Evolutionary conservation across 2,888 invertebrate genomes (phyloP).

Genomic region (Heliconius cydno): DNA sequence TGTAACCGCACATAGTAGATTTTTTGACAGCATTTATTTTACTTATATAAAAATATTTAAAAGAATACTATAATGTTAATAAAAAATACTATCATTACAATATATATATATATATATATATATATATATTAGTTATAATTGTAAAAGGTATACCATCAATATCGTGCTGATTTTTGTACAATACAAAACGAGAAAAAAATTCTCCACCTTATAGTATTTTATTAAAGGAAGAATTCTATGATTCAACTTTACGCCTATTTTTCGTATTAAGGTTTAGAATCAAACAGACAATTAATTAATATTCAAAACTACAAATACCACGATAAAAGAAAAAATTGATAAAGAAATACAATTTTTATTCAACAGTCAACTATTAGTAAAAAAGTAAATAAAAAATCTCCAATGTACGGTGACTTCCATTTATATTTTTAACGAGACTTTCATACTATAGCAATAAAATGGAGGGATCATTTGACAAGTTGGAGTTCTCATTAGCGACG

Average conservation of each 20-base stretch:
- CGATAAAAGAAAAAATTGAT: neutral
- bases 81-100: no score
- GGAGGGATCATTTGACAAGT: constrained; percentile 39
- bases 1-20: constrained; percentile 4
- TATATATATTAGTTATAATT: no score
- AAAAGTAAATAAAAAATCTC: constrained; percentile 13
- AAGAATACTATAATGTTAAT: no score
- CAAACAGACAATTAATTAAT: neutral
- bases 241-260: no score
- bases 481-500: constrained; percentile 43
- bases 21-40: neutral
- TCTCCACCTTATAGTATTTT: no score
- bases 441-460: constrained; percentile 41
- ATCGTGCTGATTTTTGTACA: no score
- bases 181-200: no score
- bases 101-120: no score
- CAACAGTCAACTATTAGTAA: neutral
- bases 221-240: no score
- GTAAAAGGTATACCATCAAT: no score
- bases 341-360: neutral
- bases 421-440: constrained; percentile 31
- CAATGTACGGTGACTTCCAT: constrained; percentile 1
- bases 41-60: no score
- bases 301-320: neutral
- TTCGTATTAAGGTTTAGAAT: no score